Conservation (phyloP, 1,140 invertebrate genomes). For the Helicoverpa zea region DNA sequence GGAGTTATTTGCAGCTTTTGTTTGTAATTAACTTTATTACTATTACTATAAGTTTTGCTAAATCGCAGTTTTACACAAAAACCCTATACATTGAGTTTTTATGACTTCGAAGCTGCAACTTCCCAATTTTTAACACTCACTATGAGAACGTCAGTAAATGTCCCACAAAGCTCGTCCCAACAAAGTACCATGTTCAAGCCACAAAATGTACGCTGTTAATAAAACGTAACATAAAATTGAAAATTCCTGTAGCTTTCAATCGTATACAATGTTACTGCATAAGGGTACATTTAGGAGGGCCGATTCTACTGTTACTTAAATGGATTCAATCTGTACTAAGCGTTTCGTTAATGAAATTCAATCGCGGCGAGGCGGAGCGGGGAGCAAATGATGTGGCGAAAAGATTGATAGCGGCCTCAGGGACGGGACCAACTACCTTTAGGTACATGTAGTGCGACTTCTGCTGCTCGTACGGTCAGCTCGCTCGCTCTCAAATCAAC, state of each 20-base stretch:
- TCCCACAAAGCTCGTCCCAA: constrained; percentile 10
- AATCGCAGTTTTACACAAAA: too few relatives aligned
- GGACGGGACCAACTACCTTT: constrained; percentile 51
- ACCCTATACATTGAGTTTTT: neutral
- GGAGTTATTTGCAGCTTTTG: too few relatives aligned
- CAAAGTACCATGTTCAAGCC: constrained; percentile 21
- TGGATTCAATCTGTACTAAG: constrained; percentile 86
- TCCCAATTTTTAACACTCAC: neutral
- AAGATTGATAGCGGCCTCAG: constrained; percentile 78
- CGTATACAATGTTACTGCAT: constrained; percentile 58
- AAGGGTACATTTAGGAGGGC: constrained; percentile 66
- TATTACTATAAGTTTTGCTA: too few relatives aligned
- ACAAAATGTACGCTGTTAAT: constrained; percentile 26
- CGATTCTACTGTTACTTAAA: constrained; percentile 81
- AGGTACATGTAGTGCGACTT: constrained; percentile 45
- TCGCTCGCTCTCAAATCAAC: neutral
- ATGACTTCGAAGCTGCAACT: constrained; percentile 1
- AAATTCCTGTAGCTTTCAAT: constrained; percentile 54
- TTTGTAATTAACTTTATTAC: too few relatives aligned
- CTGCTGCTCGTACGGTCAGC: constrained; percentile 17
- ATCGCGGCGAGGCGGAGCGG: constrained; percentile 74
- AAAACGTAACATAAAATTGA: constrained; percentile 47
- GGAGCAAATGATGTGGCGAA: constrained; percentile 85
- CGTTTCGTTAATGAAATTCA: constrained; percentile 86
- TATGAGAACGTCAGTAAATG: constrained; percentile 14